These are phyloP conservation scores for Halcyon badia DNA, from an alignment of 2,797 vertebrate species.

Conservation along the genomic window DNA sequence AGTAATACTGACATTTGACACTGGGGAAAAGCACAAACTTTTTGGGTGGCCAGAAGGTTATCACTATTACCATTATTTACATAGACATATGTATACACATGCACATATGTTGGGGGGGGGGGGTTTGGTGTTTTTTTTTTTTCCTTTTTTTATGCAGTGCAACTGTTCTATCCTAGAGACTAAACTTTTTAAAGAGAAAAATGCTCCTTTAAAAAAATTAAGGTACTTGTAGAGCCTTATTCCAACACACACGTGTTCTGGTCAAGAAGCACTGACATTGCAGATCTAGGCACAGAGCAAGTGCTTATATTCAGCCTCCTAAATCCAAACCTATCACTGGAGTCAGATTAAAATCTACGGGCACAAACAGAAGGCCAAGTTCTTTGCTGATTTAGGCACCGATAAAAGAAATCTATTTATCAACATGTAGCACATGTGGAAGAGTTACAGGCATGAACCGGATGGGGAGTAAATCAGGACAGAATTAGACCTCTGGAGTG, in stretches of 20 bases:
- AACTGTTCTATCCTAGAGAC: not conserved
- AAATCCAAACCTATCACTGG: not conserved
- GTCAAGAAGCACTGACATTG: not conserved
- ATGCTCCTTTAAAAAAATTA: not conserved
- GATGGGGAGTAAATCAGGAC: slow-evolving; percentile 1
- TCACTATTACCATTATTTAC: not conserved
- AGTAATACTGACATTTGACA: not conserved
- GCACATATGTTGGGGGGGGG: not conserved
- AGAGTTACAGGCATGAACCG: not conserved
- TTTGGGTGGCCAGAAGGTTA: not conserved
- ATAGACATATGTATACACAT: not conserved
- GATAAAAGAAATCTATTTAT: not conserved
- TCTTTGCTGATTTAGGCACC: not conserved
- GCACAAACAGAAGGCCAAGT: not conserved
- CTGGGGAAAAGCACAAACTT: not conserved
- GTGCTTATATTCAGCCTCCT: not conserved
- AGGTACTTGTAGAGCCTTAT: not conserved
- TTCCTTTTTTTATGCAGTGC: not conserved
- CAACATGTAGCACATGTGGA: not conserved
- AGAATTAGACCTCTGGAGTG: not conserved
- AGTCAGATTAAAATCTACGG: not conserved
- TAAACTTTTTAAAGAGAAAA: not conserved
- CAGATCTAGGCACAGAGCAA: not conserved
- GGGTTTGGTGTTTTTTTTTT: not conserved
- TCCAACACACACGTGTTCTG: not conserved